A percentile compares a stretch with the other conserved stretches of the same genome.
These are phyloP conservation scores for Gymnocypris eckloni DNA, from an alignment of 2,797 vertebrate species.

Conservation along the genomic window DNA sequence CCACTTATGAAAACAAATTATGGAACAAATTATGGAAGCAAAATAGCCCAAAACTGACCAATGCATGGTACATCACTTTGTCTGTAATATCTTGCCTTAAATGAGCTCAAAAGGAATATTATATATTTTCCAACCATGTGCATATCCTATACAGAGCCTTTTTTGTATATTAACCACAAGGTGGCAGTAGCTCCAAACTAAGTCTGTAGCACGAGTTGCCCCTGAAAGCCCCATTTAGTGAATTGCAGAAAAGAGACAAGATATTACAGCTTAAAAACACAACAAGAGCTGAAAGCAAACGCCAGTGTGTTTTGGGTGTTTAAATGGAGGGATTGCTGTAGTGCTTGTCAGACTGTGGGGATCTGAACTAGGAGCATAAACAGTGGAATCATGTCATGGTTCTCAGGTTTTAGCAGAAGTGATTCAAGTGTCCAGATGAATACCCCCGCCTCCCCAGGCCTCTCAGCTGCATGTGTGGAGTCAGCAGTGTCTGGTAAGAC, in stretches of 20 bases:
- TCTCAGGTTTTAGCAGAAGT: background rate
- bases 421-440: background rate
- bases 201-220: background rate
- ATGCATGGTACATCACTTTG: background rate
- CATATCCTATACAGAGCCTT: background rate
- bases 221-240: background rate
- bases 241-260: background rate
- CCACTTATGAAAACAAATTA: too few species aligned
- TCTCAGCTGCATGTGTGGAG: constrained; percentile 20
- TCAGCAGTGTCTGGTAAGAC: constrained; percentile 65
- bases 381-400: background rate
- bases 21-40: background rate
- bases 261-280: background rate
- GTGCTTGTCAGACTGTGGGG: background rate
- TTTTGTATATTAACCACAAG: background rate
- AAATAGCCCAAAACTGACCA: background rate
- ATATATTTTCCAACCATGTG: background rate
- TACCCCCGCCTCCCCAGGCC: background rate
- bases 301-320: background rate
- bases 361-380: background rate
- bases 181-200: constrained; percentile 23
- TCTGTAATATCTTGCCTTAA: background rate
- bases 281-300: background rate
- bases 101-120: background rate
- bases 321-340: background rate